Evolutionary conservation across 1,140 invertebrate species (phyloP), one percentile per base, ranked within the genome.

Genomic region (Drosophila quadrilineata): DNA sequence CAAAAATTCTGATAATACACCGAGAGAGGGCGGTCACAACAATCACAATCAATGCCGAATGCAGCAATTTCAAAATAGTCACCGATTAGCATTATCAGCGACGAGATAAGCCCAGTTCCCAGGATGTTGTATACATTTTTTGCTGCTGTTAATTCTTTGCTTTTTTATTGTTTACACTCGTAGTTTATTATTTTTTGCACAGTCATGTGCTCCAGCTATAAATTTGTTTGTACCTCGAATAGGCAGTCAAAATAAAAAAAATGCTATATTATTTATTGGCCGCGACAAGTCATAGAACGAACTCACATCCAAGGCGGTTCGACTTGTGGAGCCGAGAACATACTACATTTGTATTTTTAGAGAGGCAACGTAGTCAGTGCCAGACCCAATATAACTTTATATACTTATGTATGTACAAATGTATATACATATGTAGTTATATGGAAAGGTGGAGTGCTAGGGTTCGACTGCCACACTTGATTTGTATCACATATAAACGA

Each of bases 31-130:
- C n/a, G n/a, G n/a, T n/a, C n/a, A n/a, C n/a, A n/a, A n/a, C n/a
- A 59, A 59, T 31, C 64, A 38, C 40, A 67, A 75, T 62, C 75
- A 22, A 66, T 38, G 8, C 9, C 5, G 40, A 40, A 31, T 26
- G 33, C 53, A 60, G 60, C 50, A 60, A 76, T 43, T 59, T n/a
- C n/a, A 35, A 41, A 72, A 22, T 12, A 63, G 36, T 35, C 33
- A 16, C 9, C 58, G 54, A 69, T 76, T 69, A 75, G 31, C 58
- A 59, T 45, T 76, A 80, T 80, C 77, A 43, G 16, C 6, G 10
- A 1, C 16, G 35, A 56, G 77, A 84, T 76, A 80, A 76, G 77
- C 38, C 14, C 10, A n/a, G 24, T 58, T 63, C 72, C 48, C 48
- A 75, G 56, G 56, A 69, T 65, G 57, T 67, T 36, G 53, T 64